Evolutionary conservation across 2,797 vertebrate genomes (phyloP).

Genomic region (Pygocentrus nattereri): DNA sequence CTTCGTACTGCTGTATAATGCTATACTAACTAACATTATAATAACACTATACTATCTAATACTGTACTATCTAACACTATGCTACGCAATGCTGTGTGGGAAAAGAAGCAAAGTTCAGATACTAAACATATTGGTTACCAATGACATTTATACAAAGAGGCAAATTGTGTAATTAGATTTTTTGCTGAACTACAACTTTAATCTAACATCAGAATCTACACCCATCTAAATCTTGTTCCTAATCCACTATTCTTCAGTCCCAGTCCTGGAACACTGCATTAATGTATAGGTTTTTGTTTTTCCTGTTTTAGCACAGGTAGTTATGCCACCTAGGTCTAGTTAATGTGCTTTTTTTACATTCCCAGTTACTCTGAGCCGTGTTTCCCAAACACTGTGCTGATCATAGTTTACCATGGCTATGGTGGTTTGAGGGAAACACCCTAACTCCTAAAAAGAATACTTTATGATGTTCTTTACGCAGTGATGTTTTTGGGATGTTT

Average conservation of each 20-base stretch:
- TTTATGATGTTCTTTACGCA: conserved; percentile 8
- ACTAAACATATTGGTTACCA: no score
- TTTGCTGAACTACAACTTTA: no score
- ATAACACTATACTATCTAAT: no score
- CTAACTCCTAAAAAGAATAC: conserved; percentile 23
- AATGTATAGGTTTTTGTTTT: not conserved
- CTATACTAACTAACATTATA: no score
- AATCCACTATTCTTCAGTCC: not conserved
- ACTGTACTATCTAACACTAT: no score
- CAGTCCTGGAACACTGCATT: not conserved
- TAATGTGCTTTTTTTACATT: not conserved
- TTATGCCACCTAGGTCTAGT: not conserved
- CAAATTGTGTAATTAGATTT: no score
- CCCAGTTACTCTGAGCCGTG: not conserved
- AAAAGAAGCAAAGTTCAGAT: no score
- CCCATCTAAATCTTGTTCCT: not conserved
- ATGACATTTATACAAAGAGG: no score
- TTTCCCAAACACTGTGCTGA: conserved; percentile 5
- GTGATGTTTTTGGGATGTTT: not conserved
- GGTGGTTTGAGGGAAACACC: conserved; percentile 24
- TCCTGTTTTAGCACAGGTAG: not conserved
- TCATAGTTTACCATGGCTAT: not conserved
- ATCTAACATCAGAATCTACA: no score
- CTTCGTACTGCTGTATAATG: no score
- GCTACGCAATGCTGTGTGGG: no score